A percentile compares a stretch with the other conserved stretches of the same genome.
These are phyloP conservation scores for Alcis repandata DNA, from an alignment of 2,888 invertebrate species.

Conservation along the genomic window DNA sequence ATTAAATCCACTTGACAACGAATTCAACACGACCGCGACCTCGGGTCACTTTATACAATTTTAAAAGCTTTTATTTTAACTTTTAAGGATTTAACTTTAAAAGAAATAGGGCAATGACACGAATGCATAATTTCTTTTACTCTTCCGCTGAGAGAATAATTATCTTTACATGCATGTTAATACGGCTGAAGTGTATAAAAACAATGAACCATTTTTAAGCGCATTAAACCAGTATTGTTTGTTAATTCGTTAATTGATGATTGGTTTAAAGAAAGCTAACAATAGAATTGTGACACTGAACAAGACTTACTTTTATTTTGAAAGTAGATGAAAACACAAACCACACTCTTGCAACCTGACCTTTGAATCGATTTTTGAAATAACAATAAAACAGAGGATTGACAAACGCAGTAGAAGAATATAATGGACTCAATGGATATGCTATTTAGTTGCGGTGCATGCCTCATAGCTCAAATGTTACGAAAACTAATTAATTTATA, in stretches of 20 bases:
- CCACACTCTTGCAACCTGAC: not conserved
- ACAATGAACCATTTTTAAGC: not conserved
- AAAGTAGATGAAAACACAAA: not conserved
- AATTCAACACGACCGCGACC: conserved; percentile 35
- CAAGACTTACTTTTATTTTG: not conserved
- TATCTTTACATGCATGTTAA: too few relatives aligned
- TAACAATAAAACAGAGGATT: not conserved
- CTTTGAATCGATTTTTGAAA: not conserved
- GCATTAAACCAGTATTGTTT: not conserved
- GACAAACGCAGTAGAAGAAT: not conserved
- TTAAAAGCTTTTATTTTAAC: too few relatives aligned
- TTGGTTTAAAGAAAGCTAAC: not conserved
- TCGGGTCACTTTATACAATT: conserved; percentile 51
- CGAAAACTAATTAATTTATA: not conserved
- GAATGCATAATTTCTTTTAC: not conserved
- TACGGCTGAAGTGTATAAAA: not conserved
- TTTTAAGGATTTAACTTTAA: too few relatives aligned
- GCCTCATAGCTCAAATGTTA: not conserved
- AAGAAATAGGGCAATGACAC: not conserved
- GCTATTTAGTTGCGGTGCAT: not conserved
- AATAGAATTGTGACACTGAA: not conserved
- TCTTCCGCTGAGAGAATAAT: not conserved
- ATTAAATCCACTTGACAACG: conserved; percentile 44
- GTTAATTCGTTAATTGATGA: not conserved
- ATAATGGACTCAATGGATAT: not conserved